Conservation (phyloP, 2,888 invertebrate species). For the Ellobium chinense region DNA sequence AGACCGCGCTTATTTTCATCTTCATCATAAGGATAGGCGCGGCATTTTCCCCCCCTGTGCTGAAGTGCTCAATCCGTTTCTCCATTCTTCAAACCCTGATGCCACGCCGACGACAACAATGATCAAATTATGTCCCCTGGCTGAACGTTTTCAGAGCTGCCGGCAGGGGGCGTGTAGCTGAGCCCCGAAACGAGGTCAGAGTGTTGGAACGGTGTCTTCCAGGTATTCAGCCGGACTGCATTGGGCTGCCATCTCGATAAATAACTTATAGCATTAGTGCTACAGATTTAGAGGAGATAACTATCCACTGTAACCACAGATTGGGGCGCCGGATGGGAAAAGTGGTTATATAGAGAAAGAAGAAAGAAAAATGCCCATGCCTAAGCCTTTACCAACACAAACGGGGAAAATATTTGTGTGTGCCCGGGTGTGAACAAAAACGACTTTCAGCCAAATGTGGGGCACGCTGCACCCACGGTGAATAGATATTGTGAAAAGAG, state of each 20-base stretch:
- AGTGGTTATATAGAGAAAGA: too few relatives aligned
- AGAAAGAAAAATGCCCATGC: too few relatives aligned
- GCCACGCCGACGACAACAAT: constrained; percentile 29
- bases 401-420: too few relatives aligned
- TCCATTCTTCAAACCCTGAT: not conserved
- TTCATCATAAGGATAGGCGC: constrained; percentile 21
- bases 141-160: constrained; percentile 13
- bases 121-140: constrained; percentile 33
- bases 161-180: constrained; percentile 25
- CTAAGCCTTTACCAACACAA: too few relatives aligned
- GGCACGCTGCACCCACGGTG: too few relatives aligned
- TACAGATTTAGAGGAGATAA: not conserved
- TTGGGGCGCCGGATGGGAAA: too few relatives aligned
- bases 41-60: not conserved
- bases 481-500: too few relatives aligned
- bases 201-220: not conserved
- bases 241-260: not conserved
- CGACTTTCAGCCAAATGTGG: too few relatives aligned
- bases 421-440: too few relatives aligned
- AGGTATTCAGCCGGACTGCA: constrained; percentile 18
- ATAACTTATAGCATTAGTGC: constrained; percentile 9
- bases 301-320: not conserved
- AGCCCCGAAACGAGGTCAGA: constrained; percentile 11
- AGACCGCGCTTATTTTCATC: not conserved
- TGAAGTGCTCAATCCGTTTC: constrained; percentile 23